Evolutionary conservation across 2,797 vertebrate species (phyloP).

Genomic region (Simalia tracyae): DNA sequence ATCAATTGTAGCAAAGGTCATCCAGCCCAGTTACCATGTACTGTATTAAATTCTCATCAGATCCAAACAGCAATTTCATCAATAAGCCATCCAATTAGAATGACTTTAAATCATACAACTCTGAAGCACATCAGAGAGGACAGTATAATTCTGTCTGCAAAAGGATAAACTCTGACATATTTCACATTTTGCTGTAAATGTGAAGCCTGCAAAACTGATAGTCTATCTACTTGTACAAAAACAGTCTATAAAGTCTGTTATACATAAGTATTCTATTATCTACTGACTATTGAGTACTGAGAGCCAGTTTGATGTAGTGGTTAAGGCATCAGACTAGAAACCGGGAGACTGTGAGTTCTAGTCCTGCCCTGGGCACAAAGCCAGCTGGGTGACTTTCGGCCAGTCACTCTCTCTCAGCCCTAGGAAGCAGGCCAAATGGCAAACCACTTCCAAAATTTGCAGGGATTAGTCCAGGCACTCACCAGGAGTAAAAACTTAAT

Average conservation of each 20-base stretch:
- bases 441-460: neutral
- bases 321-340: neutral
- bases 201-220: accelerated
- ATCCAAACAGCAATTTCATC: constrained; percentile 67
- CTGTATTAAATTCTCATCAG: constrained; percentile 76
- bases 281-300: neutral
- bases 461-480: neutral
- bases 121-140: neutral
- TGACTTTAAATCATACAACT: neutral
- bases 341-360: neutral
- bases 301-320: neutral
- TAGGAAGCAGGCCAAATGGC: neutral
- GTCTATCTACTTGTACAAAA: neutral
- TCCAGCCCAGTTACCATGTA: constrained; percentile 63
- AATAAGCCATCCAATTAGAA: constrained; percentile 69
- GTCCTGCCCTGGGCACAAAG: neutral
- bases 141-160: neutral
- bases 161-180: constrained; percentile 21
- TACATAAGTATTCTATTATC: neutral
- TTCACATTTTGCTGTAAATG: neutral
- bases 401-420: neutral
- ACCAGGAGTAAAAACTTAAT: neutral
- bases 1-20: constrained; percentile 73
- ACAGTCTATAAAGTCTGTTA: neutral
- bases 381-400: neutral